A percentile compares a stretch with the other conserved stretches of the same genome.
Evolutionary conservation across 2,113 vertebrate genomes (phyloP).

Genomic region (Entomyzon cyanotis): DNA sequence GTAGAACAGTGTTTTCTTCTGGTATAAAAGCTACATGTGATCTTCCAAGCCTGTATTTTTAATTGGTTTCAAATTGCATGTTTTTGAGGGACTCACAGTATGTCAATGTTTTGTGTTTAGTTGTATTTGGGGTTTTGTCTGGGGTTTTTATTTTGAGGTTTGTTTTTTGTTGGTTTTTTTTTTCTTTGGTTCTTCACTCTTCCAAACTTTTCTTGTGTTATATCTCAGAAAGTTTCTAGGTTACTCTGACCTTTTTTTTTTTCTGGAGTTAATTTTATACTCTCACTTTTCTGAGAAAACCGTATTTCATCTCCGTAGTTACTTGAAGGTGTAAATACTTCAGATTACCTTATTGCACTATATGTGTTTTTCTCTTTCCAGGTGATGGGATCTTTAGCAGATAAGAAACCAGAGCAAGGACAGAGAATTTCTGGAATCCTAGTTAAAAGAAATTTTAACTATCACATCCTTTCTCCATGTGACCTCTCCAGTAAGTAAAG

Average conservation of each 20-base stretch:
- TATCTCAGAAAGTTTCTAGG: neutral
- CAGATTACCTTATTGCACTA: neutral
- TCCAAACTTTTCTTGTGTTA: neutral
- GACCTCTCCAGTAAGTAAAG: slow-evolving; percentile 90
- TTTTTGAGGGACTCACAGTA: neutral
- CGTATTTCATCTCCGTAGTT: neutral
- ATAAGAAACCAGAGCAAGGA: slow-evolving; percentile 91
- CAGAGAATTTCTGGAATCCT: slow-evolving; percentile 95
- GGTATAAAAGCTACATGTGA: neutral
- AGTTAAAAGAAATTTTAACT: slow-evolving; percentile 96
- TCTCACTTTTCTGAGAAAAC: neutral
- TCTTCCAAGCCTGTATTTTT: neutral
- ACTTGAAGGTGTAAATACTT: neutral
- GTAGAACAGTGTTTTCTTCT: neutral
- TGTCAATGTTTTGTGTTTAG: neutral
- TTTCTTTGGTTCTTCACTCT: neutral
- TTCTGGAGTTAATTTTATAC: neutral
- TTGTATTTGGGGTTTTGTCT: neutral
- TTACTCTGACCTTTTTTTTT: neutral
- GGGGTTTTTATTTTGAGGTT: neutral
- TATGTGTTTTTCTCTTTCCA: slow-evolving; percentile 10
- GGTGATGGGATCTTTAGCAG: slow-evolving; percentile 96
- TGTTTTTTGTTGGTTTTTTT: neutral
- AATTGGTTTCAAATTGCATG: neutral
- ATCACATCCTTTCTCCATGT: slow-evolving; percentile 93